Evolutionary conservation across 1,140 invertebrate genomes (phyloP).

Genomic region (Sycobia sp.): DNA sequence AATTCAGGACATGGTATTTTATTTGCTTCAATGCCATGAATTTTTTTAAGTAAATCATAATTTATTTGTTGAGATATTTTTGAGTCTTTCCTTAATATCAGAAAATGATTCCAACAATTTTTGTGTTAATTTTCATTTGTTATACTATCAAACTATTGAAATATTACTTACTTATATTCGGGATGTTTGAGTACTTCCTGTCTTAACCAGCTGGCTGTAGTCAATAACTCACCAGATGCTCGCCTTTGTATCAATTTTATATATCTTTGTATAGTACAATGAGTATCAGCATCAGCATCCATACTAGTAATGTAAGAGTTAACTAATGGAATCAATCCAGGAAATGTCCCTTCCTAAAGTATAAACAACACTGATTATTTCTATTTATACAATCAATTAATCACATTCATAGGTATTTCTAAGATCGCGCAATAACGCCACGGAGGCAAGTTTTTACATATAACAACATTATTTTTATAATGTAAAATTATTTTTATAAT

Average conservation of each 20-base stretch:
- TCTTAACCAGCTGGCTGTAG: constrained; percentile 91
- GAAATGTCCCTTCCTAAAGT: constrained; percentile 80
- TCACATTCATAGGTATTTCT: too few species aligned
- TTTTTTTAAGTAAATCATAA: constrained; percentile 87
- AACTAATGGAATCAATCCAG: constrained; percentile 92
- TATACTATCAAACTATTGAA: constrained; percentile 7
- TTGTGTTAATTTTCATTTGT: constrained; percentile 17
- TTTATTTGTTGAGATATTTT: constrained; percentile 86
- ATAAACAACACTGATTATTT: constrained; percentile 10
- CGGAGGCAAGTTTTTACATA: too few species aligned
- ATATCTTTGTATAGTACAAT: constrained; percentile 97
- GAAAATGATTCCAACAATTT: constrained; percentile 17
- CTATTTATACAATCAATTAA: too few species aligned
- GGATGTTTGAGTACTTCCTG: constrained; percentile 88
- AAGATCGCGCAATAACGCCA: too few species aligned
- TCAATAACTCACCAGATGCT: constrained; percentile 84
- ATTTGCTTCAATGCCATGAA: constrained; percentile 76
- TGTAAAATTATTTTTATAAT: too few species aligned
- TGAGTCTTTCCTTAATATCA: constrained; percentile 75
- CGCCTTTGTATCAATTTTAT: constrained; percentile 90
- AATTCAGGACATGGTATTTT: constrained; percentile 75
- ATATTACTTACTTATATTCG: constrained; percentile 77
- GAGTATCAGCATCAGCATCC: constrained; percentile 95
- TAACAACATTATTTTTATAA: too few species aligned
- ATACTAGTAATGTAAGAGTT: constrained; percentile 90